These are phyloP conservation scores for Alethe castanea DNA, from an alignment of 2,113 vertebrate species.

Conservation along the genomic window DNA sequence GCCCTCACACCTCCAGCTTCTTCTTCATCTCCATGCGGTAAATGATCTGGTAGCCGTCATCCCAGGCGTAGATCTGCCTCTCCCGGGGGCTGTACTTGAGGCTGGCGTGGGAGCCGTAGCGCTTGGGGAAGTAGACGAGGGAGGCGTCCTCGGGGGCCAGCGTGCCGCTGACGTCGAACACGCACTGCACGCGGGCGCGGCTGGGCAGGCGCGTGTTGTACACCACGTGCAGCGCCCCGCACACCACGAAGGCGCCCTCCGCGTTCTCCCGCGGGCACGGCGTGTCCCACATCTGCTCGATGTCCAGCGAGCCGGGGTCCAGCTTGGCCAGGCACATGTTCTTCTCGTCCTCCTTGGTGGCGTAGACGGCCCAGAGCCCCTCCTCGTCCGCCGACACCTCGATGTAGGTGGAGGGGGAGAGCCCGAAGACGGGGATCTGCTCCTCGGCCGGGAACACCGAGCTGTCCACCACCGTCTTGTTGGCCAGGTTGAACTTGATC, in stretches of 20 bases:
- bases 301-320: slow-evolving; percentile 86
- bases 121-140: slow-evolving; percentile 91
- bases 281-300: slow-evolving; percentile 97
- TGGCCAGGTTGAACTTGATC: slow-evolving; percentile 87
- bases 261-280: slow-evolving; percentile 89
- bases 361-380: slow-evolving; percentile 92
- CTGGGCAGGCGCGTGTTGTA: slow-evolving; percentile 92
- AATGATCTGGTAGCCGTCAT: slow-evolving; percentile 94
- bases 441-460: slow-evolving; percentile 87
- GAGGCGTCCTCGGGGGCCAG: slow-evolving; percentile 83
- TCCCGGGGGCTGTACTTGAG: slow-evolving; percentile 92
- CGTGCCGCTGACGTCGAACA: slow-evolving; percentile 90
- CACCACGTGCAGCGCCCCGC: slow-evolving; percentile 91
- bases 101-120: slow-evolving; percentile 88
- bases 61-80: slow-evolving; percentile 93
- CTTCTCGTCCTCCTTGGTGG: slow-evolving; percentile 81
- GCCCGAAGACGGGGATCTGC: slow-evolving; percentile 80
- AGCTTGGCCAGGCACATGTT: slow-evolving; percentile 92
- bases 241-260: slow-evolving; percentile 90
- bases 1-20: slow-evolving; percentile 75
- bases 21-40: slow-evolving; percentile 90
- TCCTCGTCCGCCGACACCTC: slow-evolving; percentile 89
- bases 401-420: slow-evolving; percentile 85
- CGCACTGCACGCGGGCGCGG: slow-evolving; percentile 89
- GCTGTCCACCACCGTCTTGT: slow-evolving; percentile 81